Evolutionary conservation across 2,113 vertebrate genomes (phyloP), one percentile per base, ranked within the genome.

Genomic region (Odocoileus virginianus): DNA sequence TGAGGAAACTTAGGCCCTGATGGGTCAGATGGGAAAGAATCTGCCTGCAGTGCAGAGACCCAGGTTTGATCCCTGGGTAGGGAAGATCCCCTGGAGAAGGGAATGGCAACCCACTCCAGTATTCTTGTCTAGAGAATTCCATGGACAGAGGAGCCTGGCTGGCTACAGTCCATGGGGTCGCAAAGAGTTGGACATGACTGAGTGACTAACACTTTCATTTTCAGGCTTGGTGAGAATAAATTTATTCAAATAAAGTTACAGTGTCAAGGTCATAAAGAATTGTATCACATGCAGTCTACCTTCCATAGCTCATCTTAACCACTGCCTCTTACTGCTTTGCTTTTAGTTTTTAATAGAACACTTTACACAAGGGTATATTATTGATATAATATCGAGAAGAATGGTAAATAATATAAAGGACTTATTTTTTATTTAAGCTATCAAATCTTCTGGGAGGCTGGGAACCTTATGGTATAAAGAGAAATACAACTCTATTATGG

Each of bases 161-260:
- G 71, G 40, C 71, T 27, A 76, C 6, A 43, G 36, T 43, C 36
- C 36, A 43, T 27, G 36, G 36, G 71, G 71, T 76, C 6, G 1
- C 71, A 76, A 76, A 76, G 40, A 76, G 71, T 7, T 43, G 40
- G 23, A 76, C 40, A 76, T 27, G 40, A 76, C 23, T 76, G 40
- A 76, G 23, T 7, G 36, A 76, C 71, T 43, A 76, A 76, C 40
- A 76, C 71, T 43, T 76, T 43, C 71, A 76, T 43, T 76, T 76
- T 76, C 40, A 43, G 71, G 14, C 19, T 78, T 93, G 15, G 7
- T 54, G 67, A 82, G 25, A 90, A 84, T 92, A 87, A 71, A 79
- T 47, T 76, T 95, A 92, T 76, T 94, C 57, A 92, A 79, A 40
- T 85, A 95, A 90, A 95, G 25, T 90, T 87, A 47, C 43, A 91